Conservation (phyloP, 1,140 invertebrate species). For the Delia radicum region DNA sequence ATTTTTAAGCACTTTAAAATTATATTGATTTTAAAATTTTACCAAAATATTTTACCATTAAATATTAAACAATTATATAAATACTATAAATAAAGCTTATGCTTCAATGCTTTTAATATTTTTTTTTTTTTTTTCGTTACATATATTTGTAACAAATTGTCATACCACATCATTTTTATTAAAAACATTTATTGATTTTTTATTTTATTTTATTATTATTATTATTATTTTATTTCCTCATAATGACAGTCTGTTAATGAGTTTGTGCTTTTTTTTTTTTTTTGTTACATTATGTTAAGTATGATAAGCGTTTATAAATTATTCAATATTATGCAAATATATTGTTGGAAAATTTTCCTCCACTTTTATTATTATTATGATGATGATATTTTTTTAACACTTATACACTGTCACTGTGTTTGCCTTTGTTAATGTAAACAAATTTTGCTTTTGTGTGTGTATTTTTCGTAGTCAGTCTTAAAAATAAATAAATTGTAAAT, state of each 20-base stretch:
- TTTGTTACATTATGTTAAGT: background rate
- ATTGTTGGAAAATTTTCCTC: background rate
- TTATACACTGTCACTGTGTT: too few relatives aligned
- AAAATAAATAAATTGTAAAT: background rate
- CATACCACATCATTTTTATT: too few relatives aligned
- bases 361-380: background rate
- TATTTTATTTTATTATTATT: background rate
- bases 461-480: too few relatives aligned
- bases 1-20: too few relatives aligned
- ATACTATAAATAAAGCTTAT: too few relatives aligned
- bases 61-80: too few relatives aligned
- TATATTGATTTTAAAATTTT: too few relatives aligned
- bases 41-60: too few relatives aligned
- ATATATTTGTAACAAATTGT: too few relatives aligned
- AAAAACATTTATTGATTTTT: background rate
- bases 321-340: conserved; percentile 19
- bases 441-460: background rate
- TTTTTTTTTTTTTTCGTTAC: background rate
- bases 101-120: background rate
- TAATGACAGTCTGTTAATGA: conserved; percentile 9
- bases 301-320: conserved; percentile 7
- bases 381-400: too few relatives aligned
- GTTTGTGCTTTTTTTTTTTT: background rate
- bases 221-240: background rate
- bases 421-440: background rate